Conservation (phyloP, 2,888 invertebrate genomes). For the Acrocyrtus sp. region DNA sequence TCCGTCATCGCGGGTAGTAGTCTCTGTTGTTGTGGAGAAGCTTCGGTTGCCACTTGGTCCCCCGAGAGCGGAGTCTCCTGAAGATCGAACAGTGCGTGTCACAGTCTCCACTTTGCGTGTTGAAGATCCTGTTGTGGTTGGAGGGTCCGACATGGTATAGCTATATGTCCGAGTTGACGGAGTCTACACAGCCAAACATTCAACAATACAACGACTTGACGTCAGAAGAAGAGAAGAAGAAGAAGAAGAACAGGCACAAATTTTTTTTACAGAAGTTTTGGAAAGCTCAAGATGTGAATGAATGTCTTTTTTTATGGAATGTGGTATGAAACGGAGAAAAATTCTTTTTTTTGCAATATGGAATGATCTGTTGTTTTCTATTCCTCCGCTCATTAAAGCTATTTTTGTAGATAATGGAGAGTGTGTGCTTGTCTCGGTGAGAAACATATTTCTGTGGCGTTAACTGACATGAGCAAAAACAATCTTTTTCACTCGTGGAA, state of each 20-base stretch:
- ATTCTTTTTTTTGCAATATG: no score
- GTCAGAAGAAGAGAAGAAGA: conserved; percentile 47
- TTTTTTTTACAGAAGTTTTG: neutral
- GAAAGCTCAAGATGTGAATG: no score
- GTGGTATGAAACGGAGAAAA: no score
- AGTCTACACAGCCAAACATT: conserved; percentile 59
- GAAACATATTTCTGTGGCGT: no score
- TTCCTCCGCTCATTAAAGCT: no score
- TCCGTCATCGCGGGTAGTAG: conserved; percentile 57
- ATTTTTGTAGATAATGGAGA: no score
- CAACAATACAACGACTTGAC: conserved; percentile 59
- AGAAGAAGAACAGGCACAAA: conserved; percentile 6
- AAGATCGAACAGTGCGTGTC: conserved; percentile 44
- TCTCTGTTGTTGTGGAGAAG: conserved; percentile 51
- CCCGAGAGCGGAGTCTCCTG: conserved; percentile 34
- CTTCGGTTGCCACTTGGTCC: conserved; percentile 36
- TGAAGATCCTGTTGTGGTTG: conserved; percentile 25
- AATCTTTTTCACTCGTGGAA: no score
- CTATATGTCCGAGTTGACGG: conserved; percentile 52
- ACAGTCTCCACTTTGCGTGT: conserved; percentile 41
- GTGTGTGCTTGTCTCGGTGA: no score
- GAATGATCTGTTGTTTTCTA: no score
- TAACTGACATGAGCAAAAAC: no score
- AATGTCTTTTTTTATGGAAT: no score
- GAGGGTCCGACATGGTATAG: conserved; percentile 35